Conservation (phyloP, 2,797 vertebrate genomes). For the Pristis pectinata region DNA sequence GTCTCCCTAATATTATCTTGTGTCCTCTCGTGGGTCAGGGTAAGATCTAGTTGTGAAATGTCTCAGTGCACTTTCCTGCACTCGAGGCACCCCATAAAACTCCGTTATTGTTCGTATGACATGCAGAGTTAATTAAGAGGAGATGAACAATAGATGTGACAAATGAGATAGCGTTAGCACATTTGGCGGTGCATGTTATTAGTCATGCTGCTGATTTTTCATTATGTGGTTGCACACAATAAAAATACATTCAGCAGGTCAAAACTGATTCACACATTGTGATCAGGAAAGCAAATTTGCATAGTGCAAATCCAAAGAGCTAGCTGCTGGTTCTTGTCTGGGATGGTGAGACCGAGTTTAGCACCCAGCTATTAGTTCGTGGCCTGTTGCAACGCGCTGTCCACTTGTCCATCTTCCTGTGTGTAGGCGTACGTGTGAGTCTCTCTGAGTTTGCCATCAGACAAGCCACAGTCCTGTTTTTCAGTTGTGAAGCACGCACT, state of each 20-base stretch:
- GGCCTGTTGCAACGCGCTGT: neutral
- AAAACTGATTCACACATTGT: neutral
- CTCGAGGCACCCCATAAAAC: neutral
- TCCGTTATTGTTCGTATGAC: neutral
- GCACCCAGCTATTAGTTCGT: neutral
- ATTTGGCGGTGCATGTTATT: neutral
- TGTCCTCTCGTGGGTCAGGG: too few species aligned
- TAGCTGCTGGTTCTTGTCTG: neutral
- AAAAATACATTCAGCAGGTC: neutral
- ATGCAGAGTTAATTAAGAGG: neutral
- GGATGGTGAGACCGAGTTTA: neutral
- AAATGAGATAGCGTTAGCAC: neutral
- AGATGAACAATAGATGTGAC: neutral
- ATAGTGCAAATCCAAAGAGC: neutral
- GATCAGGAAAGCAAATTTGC: neutral
- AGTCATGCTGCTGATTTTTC: neutral
- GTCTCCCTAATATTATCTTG: neutral
- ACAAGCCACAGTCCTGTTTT: neutral
- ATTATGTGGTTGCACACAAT: neutral
- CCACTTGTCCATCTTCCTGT: neutral
- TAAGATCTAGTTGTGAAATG: neutral
- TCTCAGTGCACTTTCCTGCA: neutral
- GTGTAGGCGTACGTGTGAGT: neutral
- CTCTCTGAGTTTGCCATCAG: too few species aligned
- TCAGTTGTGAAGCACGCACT: neutral